Percentiles rank a stretch among this genome's conserved stretches.
Evolutionary conservation across 2,797 vertebrate genomes (phyloP).

Genomic region (Poecilia velifera): DNA sequence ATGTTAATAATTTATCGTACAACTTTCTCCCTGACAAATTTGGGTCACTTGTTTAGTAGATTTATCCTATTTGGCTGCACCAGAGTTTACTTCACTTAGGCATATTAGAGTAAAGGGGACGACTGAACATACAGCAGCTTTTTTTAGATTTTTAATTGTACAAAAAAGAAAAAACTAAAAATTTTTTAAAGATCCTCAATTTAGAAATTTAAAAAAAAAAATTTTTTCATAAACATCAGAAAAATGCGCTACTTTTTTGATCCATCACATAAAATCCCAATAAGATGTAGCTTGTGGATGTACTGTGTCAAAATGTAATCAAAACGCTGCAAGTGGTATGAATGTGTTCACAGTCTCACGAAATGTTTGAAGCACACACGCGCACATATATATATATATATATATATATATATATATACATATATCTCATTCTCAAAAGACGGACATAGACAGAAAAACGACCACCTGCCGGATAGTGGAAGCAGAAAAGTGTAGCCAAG

Average conservation of each 20-base stretch:
- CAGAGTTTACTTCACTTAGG: neutral
- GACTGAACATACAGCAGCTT: neutral
- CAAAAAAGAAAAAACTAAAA: neutral
- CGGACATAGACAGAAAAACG: conserved; percentile 62
- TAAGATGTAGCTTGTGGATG: neutral
- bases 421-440: neutral
- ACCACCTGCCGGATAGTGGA: conserved; percentile 72
- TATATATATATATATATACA: neutral
- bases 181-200: too few species aligned
- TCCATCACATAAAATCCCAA: neutral
- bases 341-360: too few species aligned
- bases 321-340: too few species aligned
- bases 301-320: neutral
- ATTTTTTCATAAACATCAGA: neutral
- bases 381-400: neutral
- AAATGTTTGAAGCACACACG: too few species aligned
- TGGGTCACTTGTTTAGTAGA: neutral
- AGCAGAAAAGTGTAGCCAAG: conserved; percentile 79
- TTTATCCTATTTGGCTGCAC: neutral
- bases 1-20: neutral
- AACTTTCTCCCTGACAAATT: neutral
- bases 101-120: neutral
- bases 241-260: neutral
- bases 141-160: neutral
- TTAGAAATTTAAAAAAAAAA: too few species aligned